Conservation (phyloP, 1,140 invertebrate genomes). For the Holcopasites calliopsidis region DNA sequence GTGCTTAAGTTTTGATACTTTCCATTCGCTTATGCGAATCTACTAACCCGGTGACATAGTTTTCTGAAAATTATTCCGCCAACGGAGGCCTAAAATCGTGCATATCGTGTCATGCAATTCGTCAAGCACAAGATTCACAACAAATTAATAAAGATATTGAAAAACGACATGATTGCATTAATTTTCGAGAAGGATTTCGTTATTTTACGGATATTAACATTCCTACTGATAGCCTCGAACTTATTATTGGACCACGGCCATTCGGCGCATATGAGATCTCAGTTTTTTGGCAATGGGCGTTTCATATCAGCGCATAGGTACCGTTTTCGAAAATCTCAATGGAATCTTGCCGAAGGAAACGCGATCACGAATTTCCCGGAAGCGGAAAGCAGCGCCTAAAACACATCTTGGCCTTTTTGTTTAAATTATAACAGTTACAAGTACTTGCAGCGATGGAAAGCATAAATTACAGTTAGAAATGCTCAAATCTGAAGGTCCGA, state of each 20-base stretch:
- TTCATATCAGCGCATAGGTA: not conserved
- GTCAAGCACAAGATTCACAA: not conserved
- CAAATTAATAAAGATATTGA: not conserved
- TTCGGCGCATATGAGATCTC: not conserved
- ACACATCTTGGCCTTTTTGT: too few relatives aligned
- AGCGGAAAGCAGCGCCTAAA: too few relatives aligned
- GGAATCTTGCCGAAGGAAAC: too few relatives aligned
- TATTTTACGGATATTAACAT: not conserved
- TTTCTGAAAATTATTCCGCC: not conserved
- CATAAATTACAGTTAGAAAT: too few relatives aligned
- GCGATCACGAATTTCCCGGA: too few relatives aligned
- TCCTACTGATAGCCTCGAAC: slow-evolving; percentile 30
- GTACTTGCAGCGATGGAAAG: too few relatives aligned
- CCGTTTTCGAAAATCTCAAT: too few relatives aligned
- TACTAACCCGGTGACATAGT: not conserved
- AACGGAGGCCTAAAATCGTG: not conserved
- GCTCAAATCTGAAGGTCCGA: too few relatives aligned
- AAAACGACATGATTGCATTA: too few relatives aligned
- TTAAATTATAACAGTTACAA: too few relatives aligned
- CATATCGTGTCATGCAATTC: not conserved
- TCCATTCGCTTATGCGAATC: not conserved
- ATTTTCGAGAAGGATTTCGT: too few relatives aligned
- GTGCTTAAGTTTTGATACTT: not conserved
- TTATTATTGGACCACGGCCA: slow-evolving; percentile 32
- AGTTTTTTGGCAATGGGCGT: not conserved